Percentiles rank a stretch among this genome's conserved stretches.
Evolutionary conservation across 2,888 invertebrate species (phyloP).

Genomic region (Embidobia sp.): DNA sequence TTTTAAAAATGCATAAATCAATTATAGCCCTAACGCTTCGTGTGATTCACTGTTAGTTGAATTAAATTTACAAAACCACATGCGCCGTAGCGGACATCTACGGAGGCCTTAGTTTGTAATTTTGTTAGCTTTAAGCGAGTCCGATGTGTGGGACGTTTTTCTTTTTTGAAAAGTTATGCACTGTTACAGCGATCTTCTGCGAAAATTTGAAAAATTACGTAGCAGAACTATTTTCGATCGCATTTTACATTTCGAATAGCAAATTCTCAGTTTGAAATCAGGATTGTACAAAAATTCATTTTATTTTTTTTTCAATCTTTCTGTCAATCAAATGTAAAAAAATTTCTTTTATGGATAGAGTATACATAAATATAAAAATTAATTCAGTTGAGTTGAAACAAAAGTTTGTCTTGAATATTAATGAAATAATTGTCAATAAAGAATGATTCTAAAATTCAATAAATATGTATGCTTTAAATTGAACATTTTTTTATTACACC

Average conservation of each 20-base stretch:
- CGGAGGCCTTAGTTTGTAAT: slow-evolving; percentile 8
- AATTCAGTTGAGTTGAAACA: no score
- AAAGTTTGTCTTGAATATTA: no score
- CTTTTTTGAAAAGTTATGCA: neutral
- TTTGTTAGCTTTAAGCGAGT: slow-evolving; percentile 5
- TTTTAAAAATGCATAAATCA: slow-evolving; percentile 16
- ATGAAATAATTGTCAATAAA: no score
- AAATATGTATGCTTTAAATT: no score
- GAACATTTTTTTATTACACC: no score
- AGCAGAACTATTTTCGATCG: neutral
- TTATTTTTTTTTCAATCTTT: no score
- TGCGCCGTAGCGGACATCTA: neutral
- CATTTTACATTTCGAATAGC: neutral
- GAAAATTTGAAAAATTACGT: slow-evolving; percentile 3
- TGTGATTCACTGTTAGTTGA: slow-evolving; percentile 21
- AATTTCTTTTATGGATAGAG: no score
- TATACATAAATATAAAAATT: no score
- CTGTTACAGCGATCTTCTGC: neutral
- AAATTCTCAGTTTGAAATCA: neutral
- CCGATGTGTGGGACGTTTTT: neutral
- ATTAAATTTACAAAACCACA: slow-evolving; percentile 21
- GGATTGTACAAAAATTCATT: neutral
- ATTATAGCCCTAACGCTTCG: slow-evolving; percentile 14
- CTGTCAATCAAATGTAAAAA: no score
- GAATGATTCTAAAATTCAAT: no score